Evolutionary conservation across 2,888 invertebrate genomes (phyloP).

Genomic region (Leucozona laternaria): DNA sequence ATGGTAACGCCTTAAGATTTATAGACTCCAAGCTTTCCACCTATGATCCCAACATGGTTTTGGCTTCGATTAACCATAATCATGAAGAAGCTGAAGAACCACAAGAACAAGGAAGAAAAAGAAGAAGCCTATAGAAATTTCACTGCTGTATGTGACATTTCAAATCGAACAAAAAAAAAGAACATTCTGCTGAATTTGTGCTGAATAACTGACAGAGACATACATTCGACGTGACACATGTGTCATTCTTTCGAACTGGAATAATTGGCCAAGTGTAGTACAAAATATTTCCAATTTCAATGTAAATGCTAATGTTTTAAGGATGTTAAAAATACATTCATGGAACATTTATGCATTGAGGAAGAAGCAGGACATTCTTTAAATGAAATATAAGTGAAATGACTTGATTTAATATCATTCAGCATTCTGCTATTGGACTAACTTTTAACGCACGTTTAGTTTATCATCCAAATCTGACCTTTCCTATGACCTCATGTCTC

Average conservation of each 20-base stretch:
- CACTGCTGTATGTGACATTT: conserved; percentile 41
- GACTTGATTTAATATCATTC: too few species aligned
- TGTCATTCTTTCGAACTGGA: conserved; percentile 43
- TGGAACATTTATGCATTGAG: too few species aligned
- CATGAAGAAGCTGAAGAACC: conserved; percentile 21
- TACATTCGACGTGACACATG: conserved; percentile 34
- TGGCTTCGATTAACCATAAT: conserved; percentile 39
- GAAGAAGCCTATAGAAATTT: conserved; percentile 18
- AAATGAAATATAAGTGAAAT: too few species aligned
- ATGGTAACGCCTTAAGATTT: conserved; percentile 69
- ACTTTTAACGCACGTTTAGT: too few species aligned
- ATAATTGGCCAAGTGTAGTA: conserved; percentile 69
- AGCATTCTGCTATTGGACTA: too few species aligned
- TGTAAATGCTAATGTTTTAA: too few species aligned
- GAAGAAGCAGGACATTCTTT: too few species aligned
- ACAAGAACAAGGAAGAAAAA: background rate
- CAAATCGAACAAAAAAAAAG: background rate
- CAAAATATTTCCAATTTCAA: conserved; percentile 33
- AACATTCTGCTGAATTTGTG: conserved; percentile 32
- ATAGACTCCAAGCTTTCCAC: conserved; percentile 60
- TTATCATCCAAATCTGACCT: too few species aligned
- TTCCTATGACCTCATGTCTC: too few species aligned
- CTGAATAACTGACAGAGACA: conserved; percentile 37
- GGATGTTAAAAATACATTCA: too few species aligned
- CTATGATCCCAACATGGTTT: conserved; percentile 59